These are phyloP conservation scores for Myocastor coypus DNA, from an alignment of 2,113 vertebrate species.

Conservation along the genomic window DNA sequence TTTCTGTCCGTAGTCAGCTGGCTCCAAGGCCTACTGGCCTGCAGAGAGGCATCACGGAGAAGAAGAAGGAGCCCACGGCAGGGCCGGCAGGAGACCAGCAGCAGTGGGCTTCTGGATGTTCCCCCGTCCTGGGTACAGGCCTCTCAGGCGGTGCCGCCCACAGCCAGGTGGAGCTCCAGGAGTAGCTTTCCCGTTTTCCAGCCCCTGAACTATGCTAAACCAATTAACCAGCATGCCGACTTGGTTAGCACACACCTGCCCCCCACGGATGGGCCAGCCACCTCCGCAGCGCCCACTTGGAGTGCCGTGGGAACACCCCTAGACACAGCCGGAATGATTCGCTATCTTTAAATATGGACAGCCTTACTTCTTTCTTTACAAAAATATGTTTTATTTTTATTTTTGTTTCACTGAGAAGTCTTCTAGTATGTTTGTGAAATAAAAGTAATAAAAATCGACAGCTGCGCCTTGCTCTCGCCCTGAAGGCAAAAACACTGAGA, in stretches of 20 bases:
- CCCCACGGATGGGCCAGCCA: not conserved
- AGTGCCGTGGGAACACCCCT: not conserved
- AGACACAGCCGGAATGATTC: not conserved
- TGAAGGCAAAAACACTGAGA: not conserved
- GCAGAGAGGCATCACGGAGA: not conserved
- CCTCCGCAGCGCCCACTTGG: not conserved
- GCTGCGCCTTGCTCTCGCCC: not conserved
- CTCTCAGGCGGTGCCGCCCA: not conserved
- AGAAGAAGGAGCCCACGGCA: not conserved
- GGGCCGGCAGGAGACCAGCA: not conserved
- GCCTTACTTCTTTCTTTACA: not conserved
- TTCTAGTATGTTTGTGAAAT: not conserved
- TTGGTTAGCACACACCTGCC: not conserved
- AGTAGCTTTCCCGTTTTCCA: not conserved
- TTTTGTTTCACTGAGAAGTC: not conserved
- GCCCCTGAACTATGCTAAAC: not conserved
- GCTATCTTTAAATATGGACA: not conserved
- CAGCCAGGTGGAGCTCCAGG: fast-evolving
- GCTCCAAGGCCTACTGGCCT: not conserved
- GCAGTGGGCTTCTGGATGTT: not conserved
- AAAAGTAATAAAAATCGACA: not conserved
- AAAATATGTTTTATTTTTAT: not conserved
- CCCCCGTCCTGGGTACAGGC: not conserved
- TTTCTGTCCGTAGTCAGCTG: not conserved
- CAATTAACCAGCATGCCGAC: not conserved